Evolutionary conservation across 1,140 invertebrate genomes (phyloP).

Genomic region (Drosophila rufa): DNA sequence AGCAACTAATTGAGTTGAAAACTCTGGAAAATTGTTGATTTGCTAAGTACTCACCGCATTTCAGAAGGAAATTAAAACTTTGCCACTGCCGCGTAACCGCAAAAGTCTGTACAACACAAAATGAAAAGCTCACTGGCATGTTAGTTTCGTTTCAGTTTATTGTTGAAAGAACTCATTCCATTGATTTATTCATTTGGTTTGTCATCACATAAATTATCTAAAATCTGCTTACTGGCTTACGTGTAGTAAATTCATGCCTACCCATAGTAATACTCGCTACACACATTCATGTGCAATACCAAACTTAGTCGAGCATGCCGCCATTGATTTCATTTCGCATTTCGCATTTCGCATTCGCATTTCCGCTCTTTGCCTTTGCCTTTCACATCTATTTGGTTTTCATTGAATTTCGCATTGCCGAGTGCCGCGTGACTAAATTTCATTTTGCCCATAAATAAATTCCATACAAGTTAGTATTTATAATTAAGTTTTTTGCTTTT

Average conservation of each 20-base stretch:
- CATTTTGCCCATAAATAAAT: constrained; percentile 58
- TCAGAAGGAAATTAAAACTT: constrained; percentile 10
- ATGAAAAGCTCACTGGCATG: constrained; percentile 12
- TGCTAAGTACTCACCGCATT: constrained; percentile 38
- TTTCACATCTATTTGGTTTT: constrained; percentile 13
- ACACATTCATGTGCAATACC: constrained; percentile 35
- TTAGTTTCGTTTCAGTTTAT: constrained; percentile 40
- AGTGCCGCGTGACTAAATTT: constrained; percentile 45
- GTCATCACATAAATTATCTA: constrained; percentile 76
- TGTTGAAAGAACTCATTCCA: constrained; percentile 68
- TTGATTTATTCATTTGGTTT: constrained; percentile 54
- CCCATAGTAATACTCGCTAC: constrained; percentile 52
- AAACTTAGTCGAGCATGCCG: constrained; percentile 47
- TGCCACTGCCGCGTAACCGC: neutral
- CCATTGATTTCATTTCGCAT: constrained; percentile 33
- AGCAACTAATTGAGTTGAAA: constrained; percentile 21
- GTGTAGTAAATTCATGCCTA: constrained; percentile 77
- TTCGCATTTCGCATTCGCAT: constrained; percentile 10
- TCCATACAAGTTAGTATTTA: constrained; percentile 50
- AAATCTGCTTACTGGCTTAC: constrained; percentile 69
- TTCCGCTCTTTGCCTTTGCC: constrained; percentile 1
- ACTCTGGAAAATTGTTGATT: constrained; percentile 10
- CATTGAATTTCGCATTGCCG: constrained; percentile 26
- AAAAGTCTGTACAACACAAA: neutral
- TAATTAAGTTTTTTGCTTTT: constrained; percentile 50